Base-by-base conservation (phyloP, 2,888 invertebrate genomes). In the Hirudinaria manillensis region DNA sequence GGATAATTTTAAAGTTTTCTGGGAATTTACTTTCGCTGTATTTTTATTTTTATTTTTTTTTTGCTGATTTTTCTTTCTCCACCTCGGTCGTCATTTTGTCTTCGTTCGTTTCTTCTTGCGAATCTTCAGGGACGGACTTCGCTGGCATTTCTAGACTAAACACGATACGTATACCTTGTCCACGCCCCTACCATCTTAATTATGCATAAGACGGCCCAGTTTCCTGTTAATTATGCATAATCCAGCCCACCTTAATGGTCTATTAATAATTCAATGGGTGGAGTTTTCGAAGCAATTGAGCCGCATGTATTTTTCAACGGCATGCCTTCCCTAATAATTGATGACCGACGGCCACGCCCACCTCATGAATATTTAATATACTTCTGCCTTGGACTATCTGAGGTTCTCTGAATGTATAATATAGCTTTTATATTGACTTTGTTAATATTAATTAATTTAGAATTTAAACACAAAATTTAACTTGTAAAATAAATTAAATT, bases 231-330 rank as follows among this genome's bases (percentile, higher is more conserved):
- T 61, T 61, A 61, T 61, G 61, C 29, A 61, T 61, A 61, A 61
- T 24, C 61, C 61, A 6, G 61, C 61, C 61, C 61, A 61, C 61
- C 24, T 61, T 61, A 61, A 61, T 27, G 61, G 24, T 61, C 29
- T 61, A 61, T 61, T 61, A 61, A 61, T 61, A 61, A 61, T 61
- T 61, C 61, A 61, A n/a, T 61, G 61, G 61, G 61, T 61, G 61
- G 61, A 61, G 61, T 61, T 61, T 45, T 61, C 61, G 61, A 61
- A 29, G 61, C 68, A 68, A 68, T 68, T 68, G 68, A 68, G 32
- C 36, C 36, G 34, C 68, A 68, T 68, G 68, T 32, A 68, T 68
- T 34, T 68, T 68, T 68, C 68, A 68, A 68, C 32, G 36, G 32
- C 36, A 68, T 32, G 32, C 29, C 29, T 36, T 36, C 36, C n/a